These are phyloP conservation scores for Taphrorychus bicolor DNA, from an alignment of 2,888 invertebrate species.

Conservation along the genomic window DNA sequence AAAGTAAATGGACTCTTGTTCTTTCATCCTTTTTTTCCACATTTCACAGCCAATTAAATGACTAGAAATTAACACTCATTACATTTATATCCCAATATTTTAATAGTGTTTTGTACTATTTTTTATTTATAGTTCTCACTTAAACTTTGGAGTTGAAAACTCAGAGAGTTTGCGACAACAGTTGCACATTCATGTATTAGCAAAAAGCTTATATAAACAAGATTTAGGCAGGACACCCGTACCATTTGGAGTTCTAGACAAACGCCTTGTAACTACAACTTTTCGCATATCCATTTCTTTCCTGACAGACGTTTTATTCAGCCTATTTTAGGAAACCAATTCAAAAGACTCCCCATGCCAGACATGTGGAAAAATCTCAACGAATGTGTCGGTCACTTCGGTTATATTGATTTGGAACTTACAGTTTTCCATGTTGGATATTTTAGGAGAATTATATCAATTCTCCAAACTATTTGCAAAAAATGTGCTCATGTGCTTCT, in stretches of 20 bases:
- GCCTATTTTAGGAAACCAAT: constrained; percentile 77
- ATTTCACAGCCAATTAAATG: no score
- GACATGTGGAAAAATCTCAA: constrained; percentile 89
- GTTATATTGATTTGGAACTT: constrained; percentile 92
- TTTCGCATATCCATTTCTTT: neutral
- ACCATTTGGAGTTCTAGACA: constrained; percentile 89
- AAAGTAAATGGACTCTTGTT: no score
- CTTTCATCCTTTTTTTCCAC: no score
- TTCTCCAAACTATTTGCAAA: constrained; percentile 97
- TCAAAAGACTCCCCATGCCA: constrained; percentile 85
- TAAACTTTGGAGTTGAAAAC: constrained; percentile 90
- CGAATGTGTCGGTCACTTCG: constrained; percentile 98
- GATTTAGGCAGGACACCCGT: constrained; percentile 84
- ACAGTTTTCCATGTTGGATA: constrained; percentile 98
- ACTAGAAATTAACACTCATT: no score
- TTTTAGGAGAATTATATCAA: constrained; percentile 88
- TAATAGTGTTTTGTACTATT: neutral
- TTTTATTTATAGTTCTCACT: constrained; percentile 76
- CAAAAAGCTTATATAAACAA: constrained; percentile 89
- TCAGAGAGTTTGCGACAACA: constrained; percentile 90
- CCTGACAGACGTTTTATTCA: neutral
- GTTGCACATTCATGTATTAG: constrained; percentile 91
- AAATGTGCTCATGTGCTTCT: constrained; percentile 86
- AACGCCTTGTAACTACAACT: constrained; percentile 74
- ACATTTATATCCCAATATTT: no score